Base-by-base conservation (phyloP, 2,113 vertebrate genomes). In the Silurus glanis region DNA sequence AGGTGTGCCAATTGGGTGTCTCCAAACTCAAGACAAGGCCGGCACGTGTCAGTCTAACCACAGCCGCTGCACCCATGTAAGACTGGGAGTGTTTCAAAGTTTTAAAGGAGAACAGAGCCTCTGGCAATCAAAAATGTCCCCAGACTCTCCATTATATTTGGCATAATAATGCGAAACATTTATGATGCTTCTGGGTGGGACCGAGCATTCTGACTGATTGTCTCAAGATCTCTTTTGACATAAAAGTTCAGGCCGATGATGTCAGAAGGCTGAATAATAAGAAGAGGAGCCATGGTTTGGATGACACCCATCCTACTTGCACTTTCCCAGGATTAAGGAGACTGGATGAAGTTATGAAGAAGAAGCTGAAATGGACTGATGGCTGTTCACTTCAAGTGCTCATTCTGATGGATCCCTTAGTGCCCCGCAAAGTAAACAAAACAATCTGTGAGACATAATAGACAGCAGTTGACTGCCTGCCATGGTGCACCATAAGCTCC, bases 11-110 rank as follows among this genome's bases (percentile, higher is more conserved):
- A 37, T 58, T 49, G 55, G 66, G 66, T 83, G 67, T 62, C 85
- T 87, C 59, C 86, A 87, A 80, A 49, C 89, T 67, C 84, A 67
- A 80, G 84, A 47, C 80, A 87, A 76, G 85, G n/a, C 56, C 80
- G 75, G 89, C 89, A 86, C 86, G 84, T 64, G 86, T 76, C 86
- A 69, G 86, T 56, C 37, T 86, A 45, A 81, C 86, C 81, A 83
- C 89, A 89, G 83, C 13, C 28, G 6, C 53, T 83, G 55, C 81
- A 72, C 81, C 67, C 84, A 56, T 66, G 45, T 28, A 78, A 80
- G 59, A 64, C 25, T 58, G 80, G 64, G 58, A 66, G 53, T 69
- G 58, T 59, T 45, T 62, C 37, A 37, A 61, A 23, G 8, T 72
- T 79, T 53, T 51, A 82, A 12, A 69, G 51, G 25, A 88, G 79